These are phyloP conservation scores for Eulemur coronatus DNA, from an alignment of 2,797 vertebrate species.

Conservation along the genomic window DNA sequence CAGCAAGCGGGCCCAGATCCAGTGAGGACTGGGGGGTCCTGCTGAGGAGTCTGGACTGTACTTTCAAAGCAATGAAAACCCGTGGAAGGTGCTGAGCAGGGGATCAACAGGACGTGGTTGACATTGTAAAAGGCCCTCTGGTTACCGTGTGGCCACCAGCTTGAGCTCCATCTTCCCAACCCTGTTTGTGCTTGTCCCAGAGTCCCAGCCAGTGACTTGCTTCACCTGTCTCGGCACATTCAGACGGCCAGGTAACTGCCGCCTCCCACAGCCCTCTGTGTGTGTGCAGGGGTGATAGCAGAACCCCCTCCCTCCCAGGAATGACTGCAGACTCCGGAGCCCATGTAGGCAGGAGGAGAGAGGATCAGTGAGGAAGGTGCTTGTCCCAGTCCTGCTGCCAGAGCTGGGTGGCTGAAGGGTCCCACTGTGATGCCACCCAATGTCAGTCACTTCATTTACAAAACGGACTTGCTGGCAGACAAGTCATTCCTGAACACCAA, in stretches of 20 bases:
- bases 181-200: neutral
- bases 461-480: neutral
- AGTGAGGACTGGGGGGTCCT: too few species aligned
- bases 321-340: neutral
- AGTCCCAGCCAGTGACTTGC: neutral
- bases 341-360: neutral
- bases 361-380: neutral
- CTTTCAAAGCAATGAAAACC: neutral
- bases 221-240: neutral
- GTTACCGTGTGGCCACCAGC: neutral
- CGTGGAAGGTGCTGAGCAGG: neutral
- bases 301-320: neutral
- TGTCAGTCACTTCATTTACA: neutral
- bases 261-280: neutral
- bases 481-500: neutral
- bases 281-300: neutral
- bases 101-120: neutral
- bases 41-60: neutral
- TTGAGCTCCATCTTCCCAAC: neutral
- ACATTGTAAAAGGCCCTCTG: neutral
- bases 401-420: neutral
- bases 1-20: fast-evolving
- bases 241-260: neutral
- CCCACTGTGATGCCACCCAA: neutral
- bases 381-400: neutral